Percentiles rank a stretch among this genome's conserved stretches.
Evolutionary conservation across 2,113 vertebrate species (phyloP).

Genomic region (Cyphomyrus plagiostoma): DNA sequence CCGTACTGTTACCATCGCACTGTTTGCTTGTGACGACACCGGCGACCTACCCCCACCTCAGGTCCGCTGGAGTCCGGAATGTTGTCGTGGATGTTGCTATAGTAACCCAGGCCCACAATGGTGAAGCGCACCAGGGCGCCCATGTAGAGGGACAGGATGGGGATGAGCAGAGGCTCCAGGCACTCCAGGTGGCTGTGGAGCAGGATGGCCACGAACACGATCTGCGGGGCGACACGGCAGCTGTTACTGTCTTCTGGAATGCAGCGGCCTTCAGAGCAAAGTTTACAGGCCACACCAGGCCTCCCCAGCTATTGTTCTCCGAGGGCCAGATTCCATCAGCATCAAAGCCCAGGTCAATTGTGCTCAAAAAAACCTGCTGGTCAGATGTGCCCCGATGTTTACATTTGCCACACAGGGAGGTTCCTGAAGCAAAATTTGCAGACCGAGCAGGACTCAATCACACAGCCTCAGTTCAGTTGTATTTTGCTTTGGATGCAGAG

Average conservation of each 20-base stretch:
- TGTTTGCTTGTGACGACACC: background rate
- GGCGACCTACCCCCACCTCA: conserved; percentile 77
- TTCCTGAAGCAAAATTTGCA: background rate
- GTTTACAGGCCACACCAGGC: background rate
- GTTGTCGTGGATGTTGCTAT: conserved; percentile 85
- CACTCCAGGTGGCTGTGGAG: conserved; percentile 94
- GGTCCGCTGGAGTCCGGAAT: conserved; percentile 85
- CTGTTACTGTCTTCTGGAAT: background rate
- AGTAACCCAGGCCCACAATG: conserved; percentile 87
- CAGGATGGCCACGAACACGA: conserved; percentile 90
- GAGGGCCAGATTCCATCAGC: background rate
- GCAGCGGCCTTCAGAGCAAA: background rate
- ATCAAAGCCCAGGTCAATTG: background rate
- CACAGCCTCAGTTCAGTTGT: background rate
- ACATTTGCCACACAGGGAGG: background rate
- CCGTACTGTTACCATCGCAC: background rate
- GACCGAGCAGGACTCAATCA: background rate
- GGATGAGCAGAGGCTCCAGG: conserved; percentile 87
- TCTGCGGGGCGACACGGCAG: conserved; percentile 53
- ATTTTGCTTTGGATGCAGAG: background rate
- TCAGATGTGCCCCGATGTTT: background rate
- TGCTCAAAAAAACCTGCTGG: background rate
- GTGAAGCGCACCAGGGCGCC: conserved; percentile 88
- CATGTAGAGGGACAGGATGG: conserved; percentile 94
- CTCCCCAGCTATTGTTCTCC: background rate